A percentile compares a stretch with the other conserved stretches of the same genome.
These are phyloP conservation scores for Hippocampus barbouri DNA, from an alignment of 2,113 vertebrate genomes.

Conservation along the genomic window DNA sequence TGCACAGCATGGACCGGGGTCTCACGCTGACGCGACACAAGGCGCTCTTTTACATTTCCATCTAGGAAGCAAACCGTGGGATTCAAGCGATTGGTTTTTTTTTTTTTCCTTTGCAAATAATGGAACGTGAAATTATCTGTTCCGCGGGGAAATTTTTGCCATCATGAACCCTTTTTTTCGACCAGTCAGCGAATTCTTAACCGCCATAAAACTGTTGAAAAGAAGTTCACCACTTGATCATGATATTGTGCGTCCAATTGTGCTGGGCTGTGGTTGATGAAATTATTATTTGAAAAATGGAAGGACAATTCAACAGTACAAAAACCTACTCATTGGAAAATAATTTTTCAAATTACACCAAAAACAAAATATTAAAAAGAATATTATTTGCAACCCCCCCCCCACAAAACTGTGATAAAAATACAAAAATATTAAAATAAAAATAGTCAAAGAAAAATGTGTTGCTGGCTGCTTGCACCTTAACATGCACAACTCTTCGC, in stretches of 20 bases:
- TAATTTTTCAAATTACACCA: no score
- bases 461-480: no score
- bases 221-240: background rate
- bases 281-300: no score
- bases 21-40: slow-evolving; percentile 6
- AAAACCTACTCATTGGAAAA: no score
- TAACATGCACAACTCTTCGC: no score
- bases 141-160: background rate
- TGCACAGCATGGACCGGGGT: slow-evolving; percentile 13
- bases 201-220: background rate
- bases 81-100: background rate
- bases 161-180: background rate
- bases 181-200: background rate
- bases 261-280: no score
- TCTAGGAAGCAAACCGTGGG: background rate
- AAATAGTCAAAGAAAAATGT: no score
- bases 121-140: background rate
- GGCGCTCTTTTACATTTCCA: background rate
- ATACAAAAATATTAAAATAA: no score
- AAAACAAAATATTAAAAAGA: no score
- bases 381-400: no score
- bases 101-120: background rate
- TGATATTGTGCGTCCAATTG: background rate
- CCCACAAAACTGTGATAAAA: no score
- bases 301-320: no score